Conservation (phyloP, 2,888 invertebrate species). For the Clusia tigrina region DNA sequence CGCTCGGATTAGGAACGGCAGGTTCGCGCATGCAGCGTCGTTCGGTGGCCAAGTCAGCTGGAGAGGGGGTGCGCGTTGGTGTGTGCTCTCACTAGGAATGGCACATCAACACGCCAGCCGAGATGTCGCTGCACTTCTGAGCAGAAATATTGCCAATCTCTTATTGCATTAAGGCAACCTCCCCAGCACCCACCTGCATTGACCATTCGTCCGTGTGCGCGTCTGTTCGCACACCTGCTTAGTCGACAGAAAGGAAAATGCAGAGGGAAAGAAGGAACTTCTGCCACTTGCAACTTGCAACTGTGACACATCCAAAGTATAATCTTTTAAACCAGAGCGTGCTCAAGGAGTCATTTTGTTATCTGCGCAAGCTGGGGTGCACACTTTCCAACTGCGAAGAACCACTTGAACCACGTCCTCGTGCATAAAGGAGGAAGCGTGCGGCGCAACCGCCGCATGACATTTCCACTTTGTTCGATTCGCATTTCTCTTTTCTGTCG, state of each 20-base stretch:
- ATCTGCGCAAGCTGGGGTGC: slow-evolving; percentile 18
- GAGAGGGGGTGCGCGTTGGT: no score
- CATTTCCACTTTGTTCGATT: slow-evolving; percentile 5
- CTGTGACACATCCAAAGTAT: background rate
- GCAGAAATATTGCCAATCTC: background rate
- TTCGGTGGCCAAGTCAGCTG: no score
- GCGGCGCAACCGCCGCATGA: background rate
- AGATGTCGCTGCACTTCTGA: background rate
- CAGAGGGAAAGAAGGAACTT: background rate
- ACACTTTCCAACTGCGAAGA: background rate
- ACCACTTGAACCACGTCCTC: background rate
- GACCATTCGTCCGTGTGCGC: background rate
- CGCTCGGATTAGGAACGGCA: background rate
- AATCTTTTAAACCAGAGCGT: slow-evolving; percentile 22
- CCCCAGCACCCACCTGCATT: background rate
- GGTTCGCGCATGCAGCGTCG: no score
- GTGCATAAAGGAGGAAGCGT: slow-evolving; percentile 5
- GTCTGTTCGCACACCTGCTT: background rate
- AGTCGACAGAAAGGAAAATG: background rate
- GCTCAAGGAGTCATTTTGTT: slow-evolving; percentile 34
- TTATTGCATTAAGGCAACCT: background rate
- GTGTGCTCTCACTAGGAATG: no score
- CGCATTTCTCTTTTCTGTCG: background rate
- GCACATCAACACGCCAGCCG: background rate
- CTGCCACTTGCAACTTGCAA: background rate